Conservation (phyloP, 2,888 invertebrate genomes). For the Himalopsyche tibetana region DNA sequence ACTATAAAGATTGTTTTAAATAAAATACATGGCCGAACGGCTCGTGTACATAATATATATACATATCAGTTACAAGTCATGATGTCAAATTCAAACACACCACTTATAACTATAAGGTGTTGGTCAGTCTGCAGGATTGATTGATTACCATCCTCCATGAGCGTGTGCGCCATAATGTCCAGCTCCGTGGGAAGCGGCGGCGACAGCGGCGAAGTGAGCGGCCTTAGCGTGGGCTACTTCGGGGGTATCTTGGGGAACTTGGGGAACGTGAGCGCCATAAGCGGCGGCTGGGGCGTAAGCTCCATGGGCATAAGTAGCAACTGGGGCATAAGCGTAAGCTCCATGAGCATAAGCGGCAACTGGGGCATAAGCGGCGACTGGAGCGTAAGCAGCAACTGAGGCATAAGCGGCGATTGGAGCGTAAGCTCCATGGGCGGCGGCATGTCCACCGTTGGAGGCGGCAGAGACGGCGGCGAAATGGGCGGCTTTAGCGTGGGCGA, state of each 20-base stretch:
- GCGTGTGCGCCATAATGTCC: not conserved
- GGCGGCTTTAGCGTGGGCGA: constrained; percentile 78
- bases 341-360: constrained; percentile 76
- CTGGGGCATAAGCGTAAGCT: constrained; percentile 70
- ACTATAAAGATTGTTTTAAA: too few relatives aligned
- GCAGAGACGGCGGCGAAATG: constrained; percentile 77
- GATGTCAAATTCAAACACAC: too few relatives aligned
- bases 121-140: not conserved
- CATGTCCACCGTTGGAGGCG: not conserved
- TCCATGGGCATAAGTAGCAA: constrained; percentile 73
- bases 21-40: too few relatives aligned
- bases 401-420: constrained; percentile 6
- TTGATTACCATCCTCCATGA: constrained; percentile 25
- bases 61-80: too few relatives aligned
- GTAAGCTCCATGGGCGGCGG: too few relatives aligned
- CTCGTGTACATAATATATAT: too few relatives aligned
- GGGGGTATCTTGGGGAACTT: constrained; percentile 50
- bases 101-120: too few relatives aligned
- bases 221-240: constrained; percentile 59
- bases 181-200: constrained; percentile 42
- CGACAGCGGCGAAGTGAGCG: constrained; percentile 56
- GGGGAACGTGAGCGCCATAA: not conserved
- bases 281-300: not conserved
- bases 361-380: constrained; percentile 69
- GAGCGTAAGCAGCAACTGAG: too few relatives aligned